Evolutionary conservation across 2,113 vertebrate species (phyloP), one percentile per base, ranked within the genome.

Genomic region (Otolemur garnettii): DNA sequence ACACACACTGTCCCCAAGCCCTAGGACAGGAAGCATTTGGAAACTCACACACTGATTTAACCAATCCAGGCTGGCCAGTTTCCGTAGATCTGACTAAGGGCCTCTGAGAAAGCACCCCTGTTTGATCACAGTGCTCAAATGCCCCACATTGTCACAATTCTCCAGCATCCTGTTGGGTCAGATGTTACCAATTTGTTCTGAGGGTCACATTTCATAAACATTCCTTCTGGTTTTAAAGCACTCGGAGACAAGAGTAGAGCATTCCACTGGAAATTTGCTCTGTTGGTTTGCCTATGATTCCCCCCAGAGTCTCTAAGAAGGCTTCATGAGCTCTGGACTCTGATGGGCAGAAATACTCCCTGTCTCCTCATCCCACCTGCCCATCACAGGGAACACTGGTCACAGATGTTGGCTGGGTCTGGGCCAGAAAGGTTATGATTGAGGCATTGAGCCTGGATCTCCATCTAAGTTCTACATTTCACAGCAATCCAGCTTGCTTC

Each of bases 1-100:
- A 17, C 97, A 94, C 0, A 0, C 17, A 7, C 38, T 3, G 28
- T 57, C 75, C 2, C 79, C 33, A 2, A 35, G 92, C 21, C 90
- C n/a, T 7, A 1, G 42, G 33, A 21, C 13, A 10, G 35, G 60
- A 69, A 42, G 30, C 42, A 1, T 17, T 2, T 22, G 78, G 71
- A 18, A 53, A n/a, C 14, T 62, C 38, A 35, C 28, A 45, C 60
- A 22, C 0, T 3, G 38, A 50, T 11, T 0, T 11, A 12, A 42
- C n/a, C 55, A 17, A 0, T 19, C 59, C 14, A 50, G 30, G 17
- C 35, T 1, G n/a, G 42, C 5, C 59, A 0, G 18, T 28, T 78
- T 38, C 74, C 68, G 26, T 7, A 13, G 64, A 8, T 28, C 60
- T 1, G 0, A 57, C 59, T 2, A 42, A 24, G 22, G 45, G 3